phyloP scores from a whole-genome alignment of 2,113 vertebrate genomes.

The Vulpes lagopus region DNA sequence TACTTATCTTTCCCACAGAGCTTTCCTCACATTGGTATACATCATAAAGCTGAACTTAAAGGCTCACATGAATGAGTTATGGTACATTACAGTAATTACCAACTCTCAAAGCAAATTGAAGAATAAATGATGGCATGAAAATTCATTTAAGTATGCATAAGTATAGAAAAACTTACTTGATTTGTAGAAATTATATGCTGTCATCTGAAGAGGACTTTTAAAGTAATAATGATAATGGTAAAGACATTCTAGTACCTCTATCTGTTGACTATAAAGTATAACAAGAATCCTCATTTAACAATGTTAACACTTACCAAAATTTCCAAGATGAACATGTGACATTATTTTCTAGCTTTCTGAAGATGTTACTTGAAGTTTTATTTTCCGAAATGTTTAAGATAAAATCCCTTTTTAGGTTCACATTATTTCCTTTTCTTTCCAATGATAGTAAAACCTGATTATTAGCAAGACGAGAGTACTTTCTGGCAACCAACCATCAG shows the following conservation, averaged over 20 bases:
- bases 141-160: background rate
- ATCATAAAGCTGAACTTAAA: slow-evolving; percentile 32
- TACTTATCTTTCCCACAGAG: background rate
- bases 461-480: slow-evolving; percentile 69
- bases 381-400: slow-evolving; percentile 58
- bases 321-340: background rate
- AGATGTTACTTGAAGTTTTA: slow-evolving; percentile 36
- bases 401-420: slow-evolving; percentile 49
- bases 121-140: background rate
- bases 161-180: background rate
- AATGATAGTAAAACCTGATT: slow-evolving; percentile 70
- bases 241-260: background rate
- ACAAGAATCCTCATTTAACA: background rate
- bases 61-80: background rate
- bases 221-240: background rate
- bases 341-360: slow-evolving; percentile 43
- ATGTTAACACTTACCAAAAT: background rate
- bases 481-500: slow-evolving; percentile 71
- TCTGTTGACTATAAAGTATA: background rate
- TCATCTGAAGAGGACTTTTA: slow-evolving; percentile 23
- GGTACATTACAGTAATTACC: background rate
- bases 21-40: background rate
- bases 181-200: background rate
- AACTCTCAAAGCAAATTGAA: slow-evolving; percentile 10
- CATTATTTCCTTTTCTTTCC: slow-evolving; percentile 66